Base-by-base conservation (phyloP, 2,113 vertebrate genomes). In the Sebastes schlegelii region DNA sequence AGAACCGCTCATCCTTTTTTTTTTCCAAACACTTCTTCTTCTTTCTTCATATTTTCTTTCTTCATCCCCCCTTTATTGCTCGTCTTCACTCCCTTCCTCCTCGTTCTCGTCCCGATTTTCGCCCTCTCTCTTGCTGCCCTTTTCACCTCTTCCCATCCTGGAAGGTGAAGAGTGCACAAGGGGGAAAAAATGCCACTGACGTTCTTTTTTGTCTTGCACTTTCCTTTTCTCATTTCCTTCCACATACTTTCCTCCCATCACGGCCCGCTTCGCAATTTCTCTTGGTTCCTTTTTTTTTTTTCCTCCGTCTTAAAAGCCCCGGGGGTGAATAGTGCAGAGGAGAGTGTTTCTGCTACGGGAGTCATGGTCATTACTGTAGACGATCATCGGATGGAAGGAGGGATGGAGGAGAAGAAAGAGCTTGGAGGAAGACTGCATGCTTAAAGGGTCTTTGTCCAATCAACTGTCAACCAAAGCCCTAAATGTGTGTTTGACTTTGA, bases 171-270 rank as follows among this genome's bases (percentile, higher is more conserved):
- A 89, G 87, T 86, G 71, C 74, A 74, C 21, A 62, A 81, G 60
- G 4, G 23, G 11, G 8, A 34, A 58, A 58, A 61, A 86, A 86
- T 66, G 77, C 66, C 65, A 51, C 51, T 66, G 64, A 62, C 19
- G 34, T 80, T 77, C 55, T 49, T 71, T 62, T 54, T 80, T 68
- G 75, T 81, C 77, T 60, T 19, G 78, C 49, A 62, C 80, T 82
- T 89, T 91, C 70, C 88, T 79, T 86, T 89, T 91, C 86, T 91
- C 88, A 92, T 92, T 91, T 93, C 90, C 90, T 89, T 85, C 79
- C 55, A 85, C 90, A 92, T 91, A 81, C 68, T 85, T 90, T 86
- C 54, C 73, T 61, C 73, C 77, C 79, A 84, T 85, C 78, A 52
- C 5, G 34, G 46, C 60, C 40, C 3, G 13, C 42, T 71, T 48